Conservation (phyloP, 2,113 vertebrate species). For the Syngnathoides biaculeatus region DNA sequence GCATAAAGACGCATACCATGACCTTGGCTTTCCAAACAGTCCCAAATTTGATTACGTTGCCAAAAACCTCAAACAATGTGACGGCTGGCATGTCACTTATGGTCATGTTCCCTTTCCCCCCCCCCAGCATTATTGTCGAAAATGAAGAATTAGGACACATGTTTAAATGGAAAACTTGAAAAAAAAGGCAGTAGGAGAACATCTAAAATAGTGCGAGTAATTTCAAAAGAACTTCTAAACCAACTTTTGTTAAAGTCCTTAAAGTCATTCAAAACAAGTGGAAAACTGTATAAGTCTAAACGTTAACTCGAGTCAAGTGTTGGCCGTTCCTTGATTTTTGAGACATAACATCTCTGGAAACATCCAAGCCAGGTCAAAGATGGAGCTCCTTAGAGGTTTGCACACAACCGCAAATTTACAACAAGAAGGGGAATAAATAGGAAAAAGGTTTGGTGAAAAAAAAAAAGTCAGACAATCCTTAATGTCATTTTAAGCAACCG, state of each 20-base stretch:
- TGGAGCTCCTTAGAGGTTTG: conserved; percentile 75
- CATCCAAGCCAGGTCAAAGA: conserved; percentile 73
- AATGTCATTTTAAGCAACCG: conserved; percentile 44
- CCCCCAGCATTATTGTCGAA: conserved; percentile 52
- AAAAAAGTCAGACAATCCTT: conserved; percentile 55
- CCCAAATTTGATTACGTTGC: conserved; percentile 72
- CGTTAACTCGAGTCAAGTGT: not conserved
- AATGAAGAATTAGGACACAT: conserved; percentile 47
- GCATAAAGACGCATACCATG: conserved; percentile 59
- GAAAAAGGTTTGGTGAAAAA: conserved; percentile 64
- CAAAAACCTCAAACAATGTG: conserved; percentile 74
- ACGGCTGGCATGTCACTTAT: conserved; percentile 52
- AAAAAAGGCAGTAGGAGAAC: not conserved
- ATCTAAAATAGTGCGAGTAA: not conserved
- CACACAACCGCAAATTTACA: conserved; percentile 68
- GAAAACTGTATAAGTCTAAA: not conserved
- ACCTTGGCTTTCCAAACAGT: conserved; percentile 63
- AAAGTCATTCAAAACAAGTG: not conserved
- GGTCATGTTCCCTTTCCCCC: conserved; percentile 32
- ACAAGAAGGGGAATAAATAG: conserved; percentile 39
- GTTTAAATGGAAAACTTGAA: conserved; percentile 37
- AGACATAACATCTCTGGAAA: conserved; percentile 75
- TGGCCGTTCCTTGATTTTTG: conserved; percentile 68
- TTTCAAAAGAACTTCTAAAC: not conserved
- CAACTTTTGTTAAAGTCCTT: not conserved